Evolutionary conservation across 2,888 invertebrate species (phyloP).

Genomic region (Cenopis cana): DNA sequence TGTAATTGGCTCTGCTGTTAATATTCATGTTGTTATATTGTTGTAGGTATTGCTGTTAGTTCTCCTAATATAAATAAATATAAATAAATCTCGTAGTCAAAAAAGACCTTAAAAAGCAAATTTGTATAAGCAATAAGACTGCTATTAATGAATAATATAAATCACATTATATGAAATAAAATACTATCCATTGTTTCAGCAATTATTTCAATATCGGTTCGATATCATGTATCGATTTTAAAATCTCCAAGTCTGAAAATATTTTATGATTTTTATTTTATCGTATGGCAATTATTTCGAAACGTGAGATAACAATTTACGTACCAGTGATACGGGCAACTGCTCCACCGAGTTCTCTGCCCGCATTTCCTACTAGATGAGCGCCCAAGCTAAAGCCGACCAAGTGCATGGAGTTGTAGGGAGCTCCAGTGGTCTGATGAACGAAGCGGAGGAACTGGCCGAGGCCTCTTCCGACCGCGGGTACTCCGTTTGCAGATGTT

Average conservation of each 20-base stretch:
- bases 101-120: too few species aligned
- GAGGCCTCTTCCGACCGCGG: slow-evolving; percentile 70
- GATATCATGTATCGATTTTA: neutral
- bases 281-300: too few species aligned
- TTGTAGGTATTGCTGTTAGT: too few species aligned
- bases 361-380: slow-evolving; percentile 46
- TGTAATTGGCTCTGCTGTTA: too few species aligned
- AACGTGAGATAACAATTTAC: neutral
- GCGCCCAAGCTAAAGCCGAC: neutral
- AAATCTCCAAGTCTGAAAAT: neutral
- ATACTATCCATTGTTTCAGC: too few species aligned
- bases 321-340: slow-evolving; percentile 21
- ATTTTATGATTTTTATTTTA: neutral
- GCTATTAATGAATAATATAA: too few species aligned
- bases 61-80: too few species aligned
- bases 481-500: slow-evolving; percentile 65
- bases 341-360: slow-evolving; percentile 47
- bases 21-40: too few species aligned
- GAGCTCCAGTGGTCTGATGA: slow-evolving; percentile 58
- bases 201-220: too few species aligned
- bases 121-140: too few species aligned
- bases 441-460: slow-evolving; percentile 74
- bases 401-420: slow-evolving; percentile 31
- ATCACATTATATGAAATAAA: too few species aligned
- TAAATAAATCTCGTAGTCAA: too few species aligned